Base-by-base conservation (phyloP, 2,888 invertebrate genomes). In the Pristionchus exspectatus region DNA sequence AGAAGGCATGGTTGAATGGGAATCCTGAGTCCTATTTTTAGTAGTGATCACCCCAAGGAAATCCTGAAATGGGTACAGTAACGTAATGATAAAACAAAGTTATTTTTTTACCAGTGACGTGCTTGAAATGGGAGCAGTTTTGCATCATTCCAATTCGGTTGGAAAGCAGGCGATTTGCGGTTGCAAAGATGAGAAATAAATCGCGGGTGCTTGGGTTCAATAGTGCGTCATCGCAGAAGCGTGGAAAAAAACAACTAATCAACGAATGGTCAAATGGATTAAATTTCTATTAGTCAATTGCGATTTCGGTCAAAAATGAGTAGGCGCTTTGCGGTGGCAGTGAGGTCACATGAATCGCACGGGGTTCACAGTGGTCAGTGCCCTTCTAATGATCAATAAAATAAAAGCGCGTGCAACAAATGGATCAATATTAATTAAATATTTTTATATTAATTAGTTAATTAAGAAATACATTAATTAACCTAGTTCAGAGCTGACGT, bases 401-500 rank as follows among this genome's bases (percentile, higher is more conserved):
- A 44, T 44, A 44, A 44, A 44, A 44, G n/a, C 44, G 44, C 9
- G 44, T 44, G 44, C 9, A 44, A 3, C 44, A 44, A 44, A 44
- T 44, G 44, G 44, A 44, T 44, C 44, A 44, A 44, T 44, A 3
- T 44, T 44, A 50, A 50, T 50, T 7, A 3, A 9, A 50, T 50
- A 10, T 10, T 21, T 59, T 21, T 59, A 21, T 18, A 50, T 59
- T 21, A 59, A 18, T 59, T 18, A 59, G 14, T 18, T 59, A 24
- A 59, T 59, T 59, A 69, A 30, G 14, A 69, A 27, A 30, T 33
- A 21, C 33, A 33, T 30, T 50, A 81, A 81, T 50, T 50, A 81
- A 54, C 18, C 12, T 90, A 91, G 12, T 50, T 90, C 90, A 92
- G 92, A 93, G 85, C 90, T 92, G 83, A 93, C 93, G 16, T 90